These are phyloP conservation scores for Heterodera filipjevi DNA, from an alignment of 2,888 invertebrate genomes.

Conservation along the genomic window DNA sequence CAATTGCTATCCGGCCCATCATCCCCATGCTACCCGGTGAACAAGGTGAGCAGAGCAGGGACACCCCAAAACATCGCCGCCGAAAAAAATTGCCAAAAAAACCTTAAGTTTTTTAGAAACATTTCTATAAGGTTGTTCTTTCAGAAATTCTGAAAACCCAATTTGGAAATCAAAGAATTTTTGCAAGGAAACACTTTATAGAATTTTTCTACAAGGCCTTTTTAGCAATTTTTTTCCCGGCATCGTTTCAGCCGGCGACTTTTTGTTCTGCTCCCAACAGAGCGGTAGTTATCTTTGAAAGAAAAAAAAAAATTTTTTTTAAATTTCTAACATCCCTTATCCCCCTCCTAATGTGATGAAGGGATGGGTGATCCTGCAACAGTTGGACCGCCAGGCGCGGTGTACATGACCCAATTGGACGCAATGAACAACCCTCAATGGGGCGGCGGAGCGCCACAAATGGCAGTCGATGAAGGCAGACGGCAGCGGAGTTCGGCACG, in stretches of 20 bases:
- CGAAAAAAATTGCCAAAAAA: background rate
- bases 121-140: too few relatives aligned
- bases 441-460: too few relatives aligned
- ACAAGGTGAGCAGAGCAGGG: too few relatives aligned
- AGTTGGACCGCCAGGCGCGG: conserved; percentile 40
- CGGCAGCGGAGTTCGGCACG: background rate
- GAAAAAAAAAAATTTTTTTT: background rate
- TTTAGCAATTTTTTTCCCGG: too few relatives aligned
- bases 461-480: background rate
- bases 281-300: background rate
- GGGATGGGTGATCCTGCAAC: conserved; percentile 37
- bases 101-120: background rate
- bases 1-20: conserved; percentile 40
- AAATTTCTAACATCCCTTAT: conserved; percentile 25
- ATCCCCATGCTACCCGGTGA: conserved; percentile 37
- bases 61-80: too few relatives aligned
- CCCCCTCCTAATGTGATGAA: conserved; percentile 27
- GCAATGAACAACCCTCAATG: background rate
- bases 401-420: conserved; percentile 27
- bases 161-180: too few relatives aligned
- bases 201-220: too few relatives aligned
- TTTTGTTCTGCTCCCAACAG: too few relatives aligned
- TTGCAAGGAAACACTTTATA: too few relatives aligned
- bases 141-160: too few relatives aligned
- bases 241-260: too few relatives aligned